Percentiles rank a stretch among this genome's conserved stretches.
These are phyloP conservation scores for Pantelozetes paolii DNA, from an alignment of 2,888 invertebrate genomes.

Conservation along the genomic window DNA sequence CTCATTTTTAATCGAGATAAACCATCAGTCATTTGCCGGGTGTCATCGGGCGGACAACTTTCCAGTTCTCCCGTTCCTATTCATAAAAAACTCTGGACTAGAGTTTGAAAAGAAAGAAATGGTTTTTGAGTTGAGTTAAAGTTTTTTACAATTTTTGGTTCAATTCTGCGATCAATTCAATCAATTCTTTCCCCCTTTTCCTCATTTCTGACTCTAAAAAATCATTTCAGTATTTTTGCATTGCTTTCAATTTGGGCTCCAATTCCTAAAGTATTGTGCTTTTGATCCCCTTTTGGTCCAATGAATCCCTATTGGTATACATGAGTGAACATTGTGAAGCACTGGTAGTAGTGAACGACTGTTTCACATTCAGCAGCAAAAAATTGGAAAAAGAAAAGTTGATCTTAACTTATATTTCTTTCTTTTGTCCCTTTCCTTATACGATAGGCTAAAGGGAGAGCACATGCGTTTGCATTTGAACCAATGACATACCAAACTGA, in stretches of 20 bases:
- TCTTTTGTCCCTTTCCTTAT: conserved; percentile 33
- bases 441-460: conserved; percentile 34
- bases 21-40: conserved; percentile 40
- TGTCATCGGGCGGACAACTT: conserved; percentile 33
- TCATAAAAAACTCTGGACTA: conserved; percentile 30
- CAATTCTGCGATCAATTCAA: background rate
- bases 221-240: conserved; percentile 36
- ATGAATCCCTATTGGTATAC: conserved; percentile 37
- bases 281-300: conserved; percentile 38
- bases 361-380: background rate
- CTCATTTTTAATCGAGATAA: conserved; percentile 35
- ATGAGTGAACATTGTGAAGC: conserved; percentile 35
- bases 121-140: conserved; percentile 7
- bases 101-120: conserved; percentile 31
- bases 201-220: conserved; percentile 30
- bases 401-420: background rate
- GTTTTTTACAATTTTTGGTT: conserved; percentile 19
- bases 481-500: conserved; percentile 38
- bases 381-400: conserved; percentile 27
- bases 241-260: conserved; percentile 31
- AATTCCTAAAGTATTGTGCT: conserved; percentile 23
- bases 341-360: conserved; percentile 10
- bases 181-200: conserved; percentile 31
- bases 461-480: conserved; percentile 29
- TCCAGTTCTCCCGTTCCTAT: conserved; percentile 21